Base-by-base conservation (phyloP, 1,140 invertebrate species). In the Danaus plexippus region DNA sequence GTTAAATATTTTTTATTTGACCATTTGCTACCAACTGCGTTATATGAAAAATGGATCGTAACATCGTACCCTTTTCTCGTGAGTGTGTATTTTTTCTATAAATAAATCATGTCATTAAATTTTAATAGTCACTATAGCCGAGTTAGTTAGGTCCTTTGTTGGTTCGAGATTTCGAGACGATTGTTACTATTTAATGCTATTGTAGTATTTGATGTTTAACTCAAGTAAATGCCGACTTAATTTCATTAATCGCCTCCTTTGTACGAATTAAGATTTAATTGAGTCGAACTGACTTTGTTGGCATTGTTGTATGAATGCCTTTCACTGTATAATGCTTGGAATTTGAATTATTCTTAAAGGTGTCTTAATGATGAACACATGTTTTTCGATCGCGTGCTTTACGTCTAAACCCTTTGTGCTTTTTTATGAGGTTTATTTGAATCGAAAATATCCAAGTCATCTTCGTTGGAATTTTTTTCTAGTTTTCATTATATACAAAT, bases 31-130 rank as follows among this genome's bases (percentile, higher is more conserved):
- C 84, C 84, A 87, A 87, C 84, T 85, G 84, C 81, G 84, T 87
- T 78, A 69, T 84, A 86, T 87, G 84, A 87, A 85, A 87, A 85
- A 87, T 87, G 80, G 79, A 82, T 84, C 83, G 77, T 86, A 81
- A 82, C 77, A 77, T 74, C 77, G 73, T 87, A 87, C 81, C 81
- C 84, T 85, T 87, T 85, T 87, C 83, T 82, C 68, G 76, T 77
- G 64, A 67, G 67, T 77, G 77, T 75, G 64, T 81, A 71, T 77
- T 83, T 79, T 75, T 63, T 66, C 22, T 75, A 59, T 69, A 78
- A 76, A 87, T 87, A 87, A 85, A 87, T 87, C 84, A 87, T 87
- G 84, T 87, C 84, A 85, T 87, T 87, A 87, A 84, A 85, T 80
- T 85, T 87, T 87, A 85, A 87, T 85, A 87, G 84, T 87, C 84